Conservation (phyloP, 1,140 invertebrate genomes). For the Drosophila parabipectinata region DNA sequence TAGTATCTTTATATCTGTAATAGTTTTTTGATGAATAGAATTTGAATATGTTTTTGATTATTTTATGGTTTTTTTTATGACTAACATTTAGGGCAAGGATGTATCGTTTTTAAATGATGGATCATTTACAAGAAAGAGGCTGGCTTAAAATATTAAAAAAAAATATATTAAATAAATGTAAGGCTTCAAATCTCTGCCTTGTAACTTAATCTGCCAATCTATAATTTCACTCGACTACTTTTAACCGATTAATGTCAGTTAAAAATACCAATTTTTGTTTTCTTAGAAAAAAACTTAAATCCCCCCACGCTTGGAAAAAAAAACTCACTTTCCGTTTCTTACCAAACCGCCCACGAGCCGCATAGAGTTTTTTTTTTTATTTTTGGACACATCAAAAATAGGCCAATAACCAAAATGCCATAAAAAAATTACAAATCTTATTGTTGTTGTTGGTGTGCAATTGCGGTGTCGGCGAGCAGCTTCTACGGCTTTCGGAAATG, state of each 20-base stretch:
- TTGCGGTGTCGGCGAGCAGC: conserved; percentile 39
- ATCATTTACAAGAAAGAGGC: conserved; percentile 2
- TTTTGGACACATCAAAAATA: conserved; percentile 56
- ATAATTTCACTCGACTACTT: conserved; percentile 40
- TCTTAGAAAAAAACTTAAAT: conserved; percentile 12
- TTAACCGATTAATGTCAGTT: conserved; percentile 53
- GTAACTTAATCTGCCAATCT: conserved; percentile 24
- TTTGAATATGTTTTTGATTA: conserved; percentile 28
- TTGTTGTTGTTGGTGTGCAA: conserved; percentile 29
- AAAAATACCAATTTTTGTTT: conserved; percentile 17
- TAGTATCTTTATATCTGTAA: conserved; percentile 1
- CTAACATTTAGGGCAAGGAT: conserved; percentile 6
- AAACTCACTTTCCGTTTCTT: conserved; percentile 38
- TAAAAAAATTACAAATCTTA: conserved; percentile 54
- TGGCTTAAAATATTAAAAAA: neutral
- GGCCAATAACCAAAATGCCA: conserved; percentile 71
- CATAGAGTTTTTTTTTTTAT: neutral
- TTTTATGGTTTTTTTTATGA: neutral
- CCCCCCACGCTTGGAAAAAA: conserved; percentile 23
- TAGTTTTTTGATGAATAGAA: conserved; percentile 24
- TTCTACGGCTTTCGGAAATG: conserved; percentile 66
- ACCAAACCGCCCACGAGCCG: conserved; percentile 55
- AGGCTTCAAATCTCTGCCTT: neutral
- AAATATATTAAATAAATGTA: neutral
- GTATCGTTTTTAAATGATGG: neutral